Evolutionary conservation across 2,888 invertebrate species (phyloP).

Genomic region (Calephelis perditalis): DNA sequence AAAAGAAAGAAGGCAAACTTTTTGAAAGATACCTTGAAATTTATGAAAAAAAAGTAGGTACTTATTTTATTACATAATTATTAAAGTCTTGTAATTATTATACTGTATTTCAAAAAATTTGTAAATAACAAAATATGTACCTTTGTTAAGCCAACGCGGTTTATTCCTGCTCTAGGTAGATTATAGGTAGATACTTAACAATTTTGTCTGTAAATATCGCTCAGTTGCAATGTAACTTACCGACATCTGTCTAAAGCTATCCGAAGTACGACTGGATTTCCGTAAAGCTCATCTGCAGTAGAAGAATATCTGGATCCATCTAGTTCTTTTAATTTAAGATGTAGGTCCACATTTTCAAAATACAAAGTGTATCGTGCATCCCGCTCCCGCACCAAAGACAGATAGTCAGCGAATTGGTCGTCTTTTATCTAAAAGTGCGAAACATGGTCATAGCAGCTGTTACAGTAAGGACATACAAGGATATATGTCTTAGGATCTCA

Average conservation of each 20-base stretch:
- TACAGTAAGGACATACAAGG: background rate
- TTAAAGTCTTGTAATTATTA: too few species aligned
- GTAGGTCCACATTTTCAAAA: slow-evolving; percentile 62
- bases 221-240: slow-evolving; percentile 32
- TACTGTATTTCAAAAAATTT: too few species aligned
- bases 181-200: too few species aligned
- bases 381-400: slow-evolving; percentile 58
- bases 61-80: too few species aligned
- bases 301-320: slow-evolving; percentile 41
- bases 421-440: slow-evolving; percentile 48
- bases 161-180: too few species aligned
- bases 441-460: background rate
- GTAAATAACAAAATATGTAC: too few species aligned
- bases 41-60: too few species aligned
- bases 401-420: slow-evolving; percentile 57
- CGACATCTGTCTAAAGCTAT: slow-evolving; percentile 66
- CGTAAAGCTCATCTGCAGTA: slow-evolving; percentile 39
- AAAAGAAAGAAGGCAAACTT: too few species aligned
- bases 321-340: slow-evolving; percentile 54
- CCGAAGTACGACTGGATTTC: slow-evolving; percentile 58
- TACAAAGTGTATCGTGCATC: slow-evolving; percentile 65
- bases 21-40: too few species aligned
- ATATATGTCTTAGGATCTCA: too few species aligned
- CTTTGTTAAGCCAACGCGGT: too few species aligned
- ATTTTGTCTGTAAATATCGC: too few species aligned